Conservation (phyloP, 2,888 invertebrate genomes). For the Petrophora chlorosata region DNA sequence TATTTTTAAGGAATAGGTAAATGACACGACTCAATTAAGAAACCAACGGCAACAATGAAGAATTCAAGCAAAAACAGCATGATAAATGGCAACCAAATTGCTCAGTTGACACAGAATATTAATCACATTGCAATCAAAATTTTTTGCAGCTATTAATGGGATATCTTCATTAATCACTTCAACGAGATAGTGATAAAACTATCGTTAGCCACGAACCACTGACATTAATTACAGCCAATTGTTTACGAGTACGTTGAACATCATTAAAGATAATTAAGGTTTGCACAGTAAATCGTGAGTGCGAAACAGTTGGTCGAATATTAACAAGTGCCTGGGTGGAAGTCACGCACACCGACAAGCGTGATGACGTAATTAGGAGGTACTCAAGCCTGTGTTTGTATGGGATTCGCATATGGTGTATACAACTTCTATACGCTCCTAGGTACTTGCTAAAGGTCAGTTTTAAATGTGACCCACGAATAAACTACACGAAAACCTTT, state of each 20-base stretch:
- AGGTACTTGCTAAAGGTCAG: too few relatives aligned
- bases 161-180: slow-evolving; percentile 10
- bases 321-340: neutral
- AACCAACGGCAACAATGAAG: too few relatives aligned
- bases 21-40: too few relatives aligned
- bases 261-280: slow-evolving; percentile 29
- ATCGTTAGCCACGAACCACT: slow-evolving; percentile 22
- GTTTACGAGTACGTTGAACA: slow-evolving; percentile 22
- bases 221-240: slow-evolving; percentile 34
- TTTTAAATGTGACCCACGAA: too few relatives aligned
- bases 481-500: too few relatives aligned
- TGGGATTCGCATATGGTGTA: too few relatives aligned
- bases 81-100: slow-evolving; percentile 4
- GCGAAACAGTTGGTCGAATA: neutral
- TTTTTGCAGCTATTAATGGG: slow-evolving; percentile 5
- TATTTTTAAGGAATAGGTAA: too few relatives aligned
- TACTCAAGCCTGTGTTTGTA: too few relatives aligned
- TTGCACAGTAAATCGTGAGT: slow-evolving; percentile 23
- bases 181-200: slow-evolving; percentile 24
- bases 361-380: neutral
- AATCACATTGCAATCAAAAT: slow-evolving; percentile 8
- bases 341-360: neutral
- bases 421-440: too few relatives aligned
- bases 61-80: neutral
- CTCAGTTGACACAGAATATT: neutral